Conservation (phyloP, 2,113 vertebrate species). For the Corythornis madagascariensis region DNA sequence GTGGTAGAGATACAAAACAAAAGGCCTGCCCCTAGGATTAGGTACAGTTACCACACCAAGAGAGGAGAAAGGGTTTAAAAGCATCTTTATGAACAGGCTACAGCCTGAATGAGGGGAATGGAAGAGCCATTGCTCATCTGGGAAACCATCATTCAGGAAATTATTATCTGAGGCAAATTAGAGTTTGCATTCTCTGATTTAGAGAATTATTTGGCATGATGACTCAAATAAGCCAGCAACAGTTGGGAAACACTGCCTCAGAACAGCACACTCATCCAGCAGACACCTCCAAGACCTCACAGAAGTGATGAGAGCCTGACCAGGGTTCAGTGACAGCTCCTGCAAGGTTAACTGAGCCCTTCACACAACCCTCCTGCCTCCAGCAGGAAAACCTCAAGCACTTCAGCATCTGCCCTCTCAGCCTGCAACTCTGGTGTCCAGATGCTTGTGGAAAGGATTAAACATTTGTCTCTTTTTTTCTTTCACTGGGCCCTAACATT, state of each 20-base stretch:
- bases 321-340: neutral
- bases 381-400: neutral
- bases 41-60: neutral
- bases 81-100: neutral
- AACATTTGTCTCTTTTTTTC: neutral
- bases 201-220: neutral
- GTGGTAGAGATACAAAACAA: neutral
- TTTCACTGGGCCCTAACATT: neutral
- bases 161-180: neutral
- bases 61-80: neutral
- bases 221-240: neutral
- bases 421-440: conserved; percentile 5
- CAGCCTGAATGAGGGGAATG: neutral
- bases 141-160: neutral
- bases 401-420: neutral
- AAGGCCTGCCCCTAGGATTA: neutral
- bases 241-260: neutral
- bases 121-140: neutral
- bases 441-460: conserved; percentile 16
- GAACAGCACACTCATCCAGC: neutral
- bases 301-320: neutral
- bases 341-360: neutral
- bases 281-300: neutral
- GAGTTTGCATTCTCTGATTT: neutral
- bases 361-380: neutral